Base-by-base conservation (phyloP, 2,888 invertebrate species). In the Pammene aurita region DNA sequence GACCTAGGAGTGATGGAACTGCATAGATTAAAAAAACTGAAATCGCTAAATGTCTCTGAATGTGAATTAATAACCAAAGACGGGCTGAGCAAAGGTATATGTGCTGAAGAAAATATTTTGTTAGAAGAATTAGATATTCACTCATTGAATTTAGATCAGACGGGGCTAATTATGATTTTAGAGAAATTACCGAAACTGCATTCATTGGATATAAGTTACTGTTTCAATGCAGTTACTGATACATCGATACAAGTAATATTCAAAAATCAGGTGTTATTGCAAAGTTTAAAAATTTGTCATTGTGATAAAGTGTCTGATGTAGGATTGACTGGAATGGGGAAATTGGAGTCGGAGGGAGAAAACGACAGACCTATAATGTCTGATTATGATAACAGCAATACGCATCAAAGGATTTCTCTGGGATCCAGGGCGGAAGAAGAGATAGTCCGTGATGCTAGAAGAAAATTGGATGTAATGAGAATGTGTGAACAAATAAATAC, bases 141-240 rank as follows among this genome's bases (percentile, higher is more conserved):
- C 71, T 93, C 94, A 61, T 82, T 95, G 42, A 93, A 94, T 77
- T 87, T 96, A 46, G 94, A 94, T 76, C 94, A 96, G 78, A 89
- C 88, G 73, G 93, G 94, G 38, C 86, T 96, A 6, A 93, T 94
- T 64, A 88, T 90, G 77, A 90, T 96, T 67, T 94, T 95, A 9
- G 92, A 93, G 75, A 92, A 89, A 73, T 86, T 95, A 66, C 93
- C 93, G 0, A 93, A 93, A 69, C 84, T 96, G 54, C 90, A 87
- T 0, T 84, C 90, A 26, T 86, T 96, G 26, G 95, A 96, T 80
- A 80, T 96, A 56, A 94, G 94, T 69, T 94, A 94, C 74, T 96
- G 96, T 80, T 94, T 95, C 74, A 94, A 94, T 86, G 94, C 94
- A n/a, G 94, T 96, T 0, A 95, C 95, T 5, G 95, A 96, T 78